Conservation (phyloP, 2,113 vertebrate species). For the Corythoichthys haematopterus region DNA sequence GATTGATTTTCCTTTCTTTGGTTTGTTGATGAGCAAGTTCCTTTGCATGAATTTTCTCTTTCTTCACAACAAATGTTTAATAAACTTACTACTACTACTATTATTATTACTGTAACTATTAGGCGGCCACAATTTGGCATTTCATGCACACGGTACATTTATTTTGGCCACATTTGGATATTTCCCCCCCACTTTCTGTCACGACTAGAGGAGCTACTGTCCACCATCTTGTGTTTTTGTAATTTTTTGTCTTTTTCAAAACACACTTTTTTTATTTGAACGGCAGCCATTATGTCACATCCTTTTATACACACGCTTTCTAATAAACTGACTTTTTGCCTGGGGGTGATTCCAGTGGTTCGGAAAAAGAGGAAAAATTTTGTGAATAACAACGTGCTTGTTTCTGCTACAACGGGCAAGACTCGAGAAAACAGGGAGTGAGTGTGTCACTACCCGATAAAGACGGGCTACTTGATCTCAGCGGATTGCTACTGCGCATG, state of each 20-base stretch:
- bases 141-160: background rate
- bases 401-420: background rate
- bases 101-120: background rate
- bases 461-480: no score
- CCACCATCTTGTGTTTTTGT: no score
- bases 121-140: background rate
- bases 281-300: background rate
- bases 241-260: background rate
- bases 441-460: background rate
- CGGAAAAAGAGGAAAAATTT: background rate
- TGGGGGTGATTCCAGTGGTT: background rate
- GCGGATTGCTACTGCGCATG: no score
- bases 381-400: no score
- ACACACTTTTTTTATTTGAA: background rate
- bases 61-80: background rate
- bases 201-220: background rate
- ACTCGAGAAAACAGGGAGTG: background rate
- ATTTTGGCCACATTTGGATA: background rate
- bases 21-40: background rate
- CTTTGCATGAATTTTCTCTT: background rate
- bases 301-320: background rate
- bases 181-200: background rate
- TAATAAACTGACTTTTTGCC: background rate
- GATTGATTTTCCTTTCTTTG: background rate
- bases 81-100: background rate